Base-by-base conservation (phyloP, 2,797 vertebrate species). In the Cryptoblepharus egeriae region DNA sequence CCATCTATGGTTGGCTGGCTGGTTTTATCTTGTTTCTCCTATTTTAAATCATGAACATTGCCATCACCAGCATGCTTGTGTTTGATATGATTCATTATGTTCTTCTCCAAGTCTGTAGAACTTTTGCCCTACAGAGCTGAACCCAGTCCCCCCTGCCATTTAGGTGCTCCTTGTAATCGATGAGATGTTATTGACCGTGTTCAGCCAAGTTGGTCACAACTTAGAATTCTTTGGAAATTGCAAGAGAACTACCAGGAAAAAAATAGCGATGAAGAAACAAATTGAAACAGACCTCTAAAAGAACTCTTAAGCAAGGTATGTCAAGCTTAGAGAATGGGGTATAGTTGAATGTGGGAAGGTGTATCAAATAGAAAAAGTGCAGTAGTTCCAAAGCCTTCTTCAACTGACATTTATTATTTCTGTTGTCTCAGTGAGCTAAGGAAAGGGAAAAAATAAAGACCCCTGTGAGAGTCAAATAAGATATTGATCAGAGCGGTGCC, bases 361-460 rank as follows among this genome's bases (percentile, higher is more conserved):
- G 42, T 45, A 87, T 75, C 57, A 79, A 81, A 8, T 57, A 65
- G 45, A 80, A 84, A 55, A 61, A 49, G 1, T n/a, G 1, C 68
- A 87, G 45, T 64, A 0, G 6, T 77, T 84, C 78, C 68, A 82
- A 73, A 79, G 75, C 68, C 52, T 73, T 39, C 77, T 63, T 52
- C 32, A 75, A 55, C 37, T 67, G 82, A 77, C 79, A 92, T 90
- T 89, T 85, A 87, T 88, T 85, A 90, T 90, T 90, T 75, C 74
- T 88, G 9, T 73, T 82, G 49, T 72, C 67, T 42, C 67, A 76
- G 75, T 68, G 64, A 87, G 5, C 42, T 5, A 81, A 87, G 75
- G 45, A 8, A 42, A 57, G 77, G 12, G 20, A n/a, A 24, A 89
- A 82, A 78, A 82, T 75, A 82, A 83, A 37, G 69, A 77, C 39